Evolutionary conservation across 1,140 invertebrate genomes (phyloP), one percentile per base, ranked within the genome.

Genomic region (Zaprionus davidi): DNA sequence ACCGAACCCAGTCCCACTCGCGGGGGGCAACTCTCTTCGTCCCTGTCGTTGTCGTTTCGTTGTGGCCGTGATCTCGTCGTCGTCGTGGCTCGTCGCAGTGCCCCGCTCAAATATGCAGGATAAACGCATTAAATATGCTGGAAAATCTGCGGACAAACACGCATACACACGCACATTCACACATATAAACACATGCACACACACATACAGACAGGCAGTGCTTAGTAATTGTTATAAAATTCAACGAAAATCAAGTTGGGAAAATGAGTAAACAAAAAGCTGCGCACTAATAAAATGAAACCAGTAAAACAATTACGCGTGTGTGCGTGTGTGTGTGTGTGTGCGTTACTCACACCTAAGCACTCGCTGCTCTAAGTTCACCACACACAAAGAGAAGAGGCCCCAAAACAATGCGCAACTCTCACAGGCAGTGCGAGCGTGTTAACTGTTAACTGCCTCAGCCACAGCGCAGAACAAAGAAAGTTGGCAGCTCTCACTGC

Each of bases 11-110:
- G 34, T 17, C 5, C 38, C 38, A 41, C 38, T n/a, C 5, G n/a
- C 15, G 5, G 38, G 20, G 24, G 41, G 17, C 34, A 72, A 7
- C 63, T 67, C 51, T 49, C 68, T 63, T 65, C 51, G 53, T 3
- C 6, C 28, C 28, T 31, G 28, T 31, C 28, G 28, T 31, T 31
- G 28, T 31, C 7, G 28, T 31, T 31, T 59, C 34, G 58, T 53
- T 65, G 80, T 81, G 82, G 70, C 82, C 82, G 66, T 84, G 82
- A 84, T 84, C 79, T 65, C 78, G 46, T 49, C 46, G 46, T 49
- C 20, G 73, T 69, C 51, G 71, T 66, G 55, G 60, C 62, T 57
- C 41, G 44, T 71, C 73, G 46, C 71, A 65, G 63, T 70, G 66
- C 15, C 13, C n/a, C 41, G 24, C 17, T 67, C 68, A 58, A 68